Evolutionary conservation across 2,888 invertebrate species (phyloP), one percentile per base, ranked within the genome.

Genomic region (Cryptophagus acutangulus): DNA sequence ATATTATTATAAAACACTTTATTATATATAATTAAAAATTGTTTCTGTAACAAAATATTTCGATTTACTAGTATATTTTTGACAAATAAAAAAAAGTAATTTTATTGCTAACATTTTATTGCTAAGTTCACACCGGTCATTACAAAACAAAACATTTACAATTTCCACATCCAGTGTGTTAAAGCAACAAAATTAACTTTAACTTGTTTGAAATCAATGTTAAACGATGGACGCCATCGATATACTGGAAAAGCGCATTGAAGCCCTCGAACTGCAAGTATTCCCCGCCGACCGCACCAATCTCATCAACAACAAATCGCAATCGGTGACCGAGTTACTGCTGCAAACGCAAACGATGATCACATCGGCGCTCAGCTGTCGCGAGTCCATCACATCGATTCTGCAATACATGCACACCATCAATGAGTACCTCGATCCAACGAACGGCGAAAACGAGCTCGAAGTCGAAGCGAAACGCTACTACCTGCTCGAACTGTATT

Each of bases 331-430:
- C 1, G 73, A 74, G 43, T 64, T 66, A 40, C 61, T 76, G 6
- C 25, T 71, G 10, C 69, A 72, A 54, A 68, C 69, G 1, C 72
- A 74, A 48, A 72, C 71, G 1, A 65, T 75, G 54, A 70, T 74
- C 17, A 65, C 70, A 2, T 72, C 75, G 4, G 73, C 75, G 1
- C 49, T 75, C 12, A 74, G 72, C 42, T 73, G 74, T 36, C 66
- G 74, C 28, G 74, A 75, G 45, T 70, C 71, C 12, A 64, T 71
- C 12, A 71, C 69, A 30, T 56, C 61, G 1, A 65, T 73, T 26
- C 59, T 74, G 29, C 66, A 71, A 48, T 63, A 71, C 37, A 59
- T 75, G 54, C 65, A 66, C 1, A 70, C 70, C 45, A 63, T 75
- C 17, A 73, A 73, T 43, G 65, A 66, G 10, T 72, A 71, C 46